phyloP scores from a whole-genome alignment of 2,797 vertebrate genomes.

The Scyliorhinus canicula region DNA sequence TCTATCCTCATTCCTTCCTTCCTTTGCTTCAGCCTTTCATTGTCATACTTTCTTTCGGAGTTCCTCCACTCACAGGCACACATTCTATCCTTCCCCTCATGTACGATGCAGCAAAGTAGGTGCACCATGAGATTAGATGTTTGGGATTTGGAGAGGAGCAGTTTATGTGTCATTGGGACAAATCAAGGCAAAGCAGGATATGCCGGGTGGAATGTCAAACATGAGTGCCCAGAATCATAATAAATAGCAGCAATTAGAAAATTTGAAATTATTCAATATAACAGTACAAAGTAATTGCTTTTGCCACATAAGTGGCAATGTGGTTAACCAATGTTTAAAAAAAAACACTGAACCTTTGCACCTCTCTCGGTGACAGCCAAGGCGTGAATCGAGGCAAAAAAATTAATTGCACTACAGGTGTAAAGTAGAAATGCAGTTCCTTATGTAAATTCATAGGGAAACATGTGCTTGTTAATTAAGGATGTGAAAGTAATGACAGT shows the following conservation, averaged over 20 bases:
- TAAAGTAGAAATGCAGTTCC: background rate
- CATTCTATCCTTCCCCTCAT: background rate
- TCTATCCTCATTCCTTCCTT: too few species aligned
- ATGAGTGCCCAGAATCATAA: background rate
- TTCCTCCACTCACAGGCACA: too few species aligned
- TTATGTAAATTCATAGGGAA: slow-evolving; percentile 21
- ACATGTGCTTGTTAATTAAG: slow-evolving; percentile 24
- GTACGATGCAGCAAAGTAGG: background rate
- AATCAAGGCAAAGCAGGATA: background rate
- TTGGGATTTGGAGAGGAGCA: background rate
- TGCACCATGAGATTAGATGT: background rate
- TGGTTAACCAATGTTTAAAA: background rate
- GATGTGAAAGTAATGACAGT: slow-evolving; percentile 25
- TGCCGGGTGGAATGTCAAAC: background rate
- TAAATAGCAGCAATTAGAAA: background rate
- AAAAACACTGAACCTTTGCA: background rate
- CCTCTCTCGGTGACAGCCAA: background rate
- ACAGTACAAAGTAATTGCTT: background rate
- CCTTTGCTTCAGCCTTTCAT: background rate
- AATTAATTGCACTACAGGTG: slow-evolving; percentile 8
- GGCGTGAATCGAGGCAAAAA: background rate
- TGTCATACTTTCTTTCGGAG: background rate
- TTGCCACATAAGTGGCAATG: background rate
- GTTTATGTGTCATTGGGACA: background rate
- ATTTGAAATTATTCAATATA: background rate